Evolutionary conservation across 2,888 invertebrate genomes (phyloP).

Genomic region (Xylota sylvarum): DNA sequence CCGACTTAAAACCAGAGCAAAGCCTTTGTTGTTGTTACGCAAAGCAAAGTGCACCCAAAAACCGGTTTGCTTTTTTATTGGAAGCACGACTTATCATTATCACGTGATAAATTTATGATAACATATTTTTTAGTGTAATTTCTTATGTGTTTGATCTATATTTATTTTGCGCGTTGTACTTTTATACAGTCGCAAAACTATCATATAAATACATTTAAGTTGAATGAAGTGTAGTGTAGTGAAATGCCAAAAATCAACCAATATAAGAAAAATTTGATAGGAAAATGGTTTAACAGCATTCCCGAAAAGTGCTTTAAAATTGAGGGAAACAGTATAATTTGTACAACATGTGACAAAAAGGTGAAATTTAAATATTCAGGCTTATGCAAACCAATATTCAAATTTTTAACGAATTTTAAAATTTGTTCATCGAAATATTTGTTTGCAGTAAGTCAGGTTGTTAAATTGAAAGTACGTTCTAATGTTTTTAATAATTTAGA

Average conservation of each 20-base stretch:
- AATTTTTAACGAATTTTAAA: slow-evolving; percentile 44
- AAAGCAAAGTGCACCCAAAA: too few relatives aligned
- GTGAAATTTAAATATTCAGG: slow-evolving; percentile 56
- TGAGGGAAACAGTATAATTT: slow-evolving; percentile 53
- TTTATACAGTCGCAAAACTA: not conserved
- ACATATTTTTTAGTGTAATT: slow-evolving; percentile 13
- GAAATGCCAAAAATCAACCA: slow-evolving; percentile 34
- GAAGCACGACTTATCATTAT: slow-evolving; percentile 12
- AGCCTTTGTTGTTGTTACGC: too few relatives aligned
- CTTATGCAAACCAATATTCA: slow-evolving; percentile 48
- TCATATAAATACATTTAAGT: slow-evolving; percentile 4
- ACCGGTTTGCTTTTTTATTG: slow-evolving; percentile 6
- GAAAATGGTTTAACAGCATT: slow-evolving; percentile 45
- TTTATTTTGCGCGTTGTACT: slow-evolving; percentile 14
- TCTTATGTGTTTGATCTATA: slow-evolving; percentile 23
- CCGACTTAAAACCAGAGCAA: too few relatives aligned
- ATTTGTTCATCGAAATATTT: slow-evolving; percentile 39
- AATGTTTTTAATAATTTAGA: too few relatives aligned
- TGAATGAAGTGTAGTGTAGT: slow-evolving; percentile 27
- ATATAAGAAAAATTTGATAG: slow-evolving; percentile 27
- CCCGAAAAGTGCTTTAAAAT: slow-evolving; percentile 43
- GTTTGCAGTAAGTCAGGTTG: slow-evolving; percentile 50
- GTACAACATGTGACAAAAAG: slow-evolving; percentile 60
- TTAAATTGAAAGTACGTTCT: slow-evolving; percentile 46
- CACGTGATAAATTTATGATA: slow-evolving; percentile 7